Base-by-base conservation (phyloP, 1,140 invertebrate species). In the Battus philenor region DNA sequence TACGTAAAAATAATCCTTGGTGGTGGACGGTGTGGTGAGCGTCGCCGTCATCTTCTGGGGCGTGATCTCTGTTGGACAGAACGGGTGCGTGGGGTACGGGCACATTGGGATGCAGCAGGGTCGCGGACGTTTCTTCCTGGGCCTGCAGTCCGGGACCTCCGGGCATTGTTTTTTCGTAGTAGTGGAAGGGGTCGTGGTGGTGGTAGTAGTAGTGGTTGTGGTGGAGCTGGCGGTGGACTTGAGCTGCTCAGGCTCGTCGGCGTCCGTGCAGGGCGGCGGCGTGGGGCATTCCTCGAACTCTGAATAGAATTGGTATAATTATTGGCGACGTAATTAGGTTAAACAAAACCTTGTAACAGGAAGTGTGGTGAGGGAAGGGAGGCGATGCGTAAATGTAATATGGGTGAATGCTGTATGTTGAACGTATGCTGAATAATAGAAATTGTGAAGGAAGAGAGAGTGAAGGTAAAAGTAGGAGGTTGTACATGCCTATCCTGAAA, bases 91-190 rank as follows among this genome's bases (percentile, higher is more conserved):
- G 2, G 2, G 2, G 8, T 27, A 27, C 4, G 24, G 6, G 24
- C 24, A 27, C 2, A 27, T 27, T 6, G 24, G 24, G 8, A 27
- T 2, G 8, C 24, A 27, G 24, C 24, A 27, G 4, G 2, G 27
- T 17, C 32, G 2, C 24, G 39, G 27, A 1, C 10, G 27, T 11
- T 10, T n/a, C 6, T 34, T 44, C 12, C 24, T 17, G 18, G 51
- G 50, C 38, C 45, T 49, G 44, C 59, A 71, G 6, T 32, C 43
- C 2, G 10, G 32, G 2, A 43, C 12, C 2, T 48, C 31, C 0
- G 58, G 60, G 32, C 63, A 69, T 0, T 54, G 48, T 2, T 29
- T 36, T 0, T 11, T 52, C 0, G 57, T 66, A 1, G 63, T 51
- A 0, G 57, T 53, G 18, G 18, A 20, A 1, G 63, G 45, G 0